phyloP scores from a whole-genome alignment of 2,797 vertebrate genomes.

The Pipistrellus nathusii region DNA sequence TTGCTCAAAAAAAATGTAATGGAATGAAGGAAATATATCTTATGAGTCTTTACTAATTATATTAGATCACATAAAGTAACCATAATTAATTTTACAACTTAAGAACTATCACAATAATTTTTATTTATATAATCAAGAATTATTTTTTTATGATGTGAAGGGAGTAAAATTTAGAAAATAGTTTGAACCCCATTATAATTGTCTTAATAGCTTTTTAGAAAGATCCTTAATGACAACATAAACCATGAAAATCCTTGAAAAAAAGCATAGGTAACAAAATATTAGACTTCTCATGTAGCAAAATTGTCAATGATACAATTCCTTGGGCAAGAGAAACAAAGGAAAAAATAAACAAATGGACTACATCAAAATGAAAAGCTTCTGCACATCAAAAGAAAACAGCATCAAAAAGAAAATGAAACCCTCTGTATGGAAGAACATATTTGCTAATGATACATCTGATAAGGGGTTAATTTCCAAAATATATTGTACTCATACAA shows the following conservation, averaged over 20 bases:
- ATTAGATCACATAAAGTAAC: neutral
- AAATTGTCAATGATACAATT: too few species aligned
- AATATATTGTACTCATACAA: too few species aligned
- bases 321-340: too few species aligned
- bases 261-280: neutral
- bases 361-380: too few species aligned
- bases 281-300: too few species aligned
- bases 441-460: too few species aligned
- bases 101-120: neutral
- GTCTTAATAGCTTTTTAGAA: neutral
- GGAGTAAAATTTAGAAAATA: neutral
- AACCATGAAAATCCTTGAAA: neutral
- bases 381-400: too few species aligned
- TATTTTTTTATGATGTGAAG: neutral
- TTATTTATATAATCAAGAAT: conserved; percentile 3
- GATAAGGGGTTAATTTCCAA: too few species aligned
- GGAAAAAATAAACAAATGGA: too few species aligned
- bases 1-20: neutral
- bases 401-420: too few species aligned
- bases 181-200: neutral
- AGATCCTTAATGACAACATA: neutral
- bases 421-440: too few species aligned
- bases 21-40: neutral
- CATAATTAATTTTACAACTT: neutral
- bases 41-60: neutral